phyloP scores from a whole-genome alignment of 1,140 invertebrate genomes.

The Macrostomum lignano region DNA sequence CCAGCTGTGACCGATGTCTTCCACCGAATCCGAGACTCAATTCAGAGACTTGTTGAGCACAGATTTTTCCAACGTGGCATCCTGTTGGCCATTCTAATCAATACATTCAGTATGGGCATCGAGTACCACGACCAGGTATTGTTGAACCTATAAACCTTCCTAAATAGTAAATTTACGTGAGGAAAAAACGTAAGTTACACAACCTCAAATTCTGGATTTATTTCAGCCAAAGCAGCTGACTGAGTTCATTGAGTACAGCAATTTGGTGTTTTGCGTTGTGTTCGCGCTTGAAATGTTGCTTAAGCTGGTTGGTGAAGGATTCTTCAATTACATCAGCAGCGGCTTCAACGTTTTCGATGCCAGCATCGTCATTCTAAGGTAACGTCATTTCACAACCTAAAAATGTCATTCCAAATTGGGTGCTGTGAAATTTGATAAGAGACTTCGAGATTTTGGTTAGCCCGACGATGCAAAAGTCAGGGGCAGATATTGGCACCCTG shows the following conservation, averaged over 20 bases:
- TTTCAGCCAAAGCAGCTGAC: constrained; percentile 60
- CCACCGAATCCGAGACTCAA: constrained; percentile 8
- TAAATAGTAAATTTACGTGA: too few relatives aligned
- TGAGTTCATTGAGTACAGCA: constrained; percentile 72
- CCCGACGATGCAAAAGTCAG: too few relatives aligned
- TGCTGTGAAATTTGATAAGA: too few relatives aligned
- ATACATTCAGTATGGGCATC: constrained; percentile 94
- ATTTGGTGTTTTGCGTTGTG: constrained; percentile 70
- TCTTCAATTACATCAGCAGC: constrained; percentile 79
- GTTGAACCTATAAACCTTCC: too few relatives aligned
- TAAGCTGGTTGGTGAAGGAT: constrained; percentile 73
- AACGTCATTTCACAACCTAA: too few relatives aligned
- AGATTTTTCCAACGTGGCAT: constrained; percentile 78
- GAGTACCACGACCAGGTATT: constrained; percentile 84
- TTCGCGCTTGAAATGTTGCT: constrained; percentile 92
- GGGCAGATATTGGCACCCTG: too few relatives aligned
- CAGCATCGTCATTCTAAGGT: constrained; percentile 87
- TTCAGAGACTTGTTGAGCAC: constrained; percentile 23
- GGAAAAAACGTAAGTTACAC: too few relatives aligned
- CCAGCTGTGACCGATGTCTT: too few relatives aligned
- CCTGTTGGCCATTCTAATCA: constrained; percentile 79
- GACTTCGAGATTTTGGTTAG: too few relatives aligned
- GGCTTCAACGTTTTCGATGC: constrained; percentile 98
- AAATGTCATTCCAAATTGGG: too few relatives aligned
- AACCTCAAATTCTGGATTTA: too few relatives aligned